Conservation (phyloP, 2,888 invertebrate species). For the Pecten maximus region DNA sequence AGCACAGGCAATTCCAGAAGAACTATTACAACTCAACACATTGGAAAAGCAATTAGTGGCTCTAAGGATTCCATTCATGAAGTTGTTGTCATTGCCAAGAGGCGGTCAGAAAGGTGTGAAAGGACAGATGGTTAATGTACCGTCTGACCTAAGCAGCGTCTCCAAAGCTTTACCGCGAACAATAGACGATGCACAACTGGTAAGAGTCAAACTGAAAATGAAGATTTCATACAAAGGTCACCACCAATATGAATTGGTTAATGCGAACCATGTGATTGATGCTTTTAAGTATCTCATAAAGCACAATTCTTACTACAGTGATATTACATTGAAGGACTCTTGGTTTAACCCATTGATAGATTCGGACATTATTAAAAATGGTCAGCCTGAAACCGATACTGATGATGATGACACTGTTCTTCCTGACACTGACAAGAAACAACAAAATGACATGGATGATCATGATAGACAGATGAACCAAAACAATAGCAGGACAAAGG, state of each 20-base stretch:
- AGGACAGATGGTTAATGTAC: conserved; percentile 40
- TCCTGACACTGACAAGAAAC: background rate
- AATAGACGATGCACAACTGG: conserved; percentile 37
- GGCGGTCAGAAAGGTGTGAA: conserved; percentile 43
- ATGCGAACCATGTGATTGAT: conserved; percentile 37
- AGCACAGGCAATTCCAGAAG: conserved; percentile 41
- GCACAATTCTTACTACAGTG: conserved; percentile 20
- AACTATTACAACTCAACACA: conserved; percentile 12
- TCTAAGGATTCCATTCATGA: conserved; percentile 44
- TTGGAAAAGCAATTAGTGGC: conserved; percentile 43
- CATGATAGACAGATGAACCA: background rate
- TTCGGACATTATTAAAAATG: background rate
- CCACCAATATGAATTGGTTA: conserved; percentile 42
- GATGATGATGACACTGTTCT: no score
- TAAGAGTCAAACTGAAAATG: conserved; percentile 41
- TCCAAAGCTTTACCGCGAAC: conserved; percentile 37
- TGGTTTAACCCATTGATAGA: conserved; percentile 40
- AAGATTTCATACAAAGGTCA: conserved; percentile 44
- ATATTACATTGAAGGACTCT: background rate
- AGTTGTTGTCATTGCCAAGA: conserved; percentile 39
- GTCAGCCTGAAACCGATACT: no score
- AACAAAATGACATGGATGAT: background rate
- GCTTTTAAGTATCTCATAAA: conserved; percentile 30
- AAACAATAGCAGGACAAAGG: no score
- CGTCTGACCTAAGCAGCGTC: conserved; percentile 37